Percentiles rank a stretch among this genome's conserved stretches.
Evolutionary conservation across 2,113 vertebrate species (phyloP).

Genomic region (Syngnathus typhle): DNA sequence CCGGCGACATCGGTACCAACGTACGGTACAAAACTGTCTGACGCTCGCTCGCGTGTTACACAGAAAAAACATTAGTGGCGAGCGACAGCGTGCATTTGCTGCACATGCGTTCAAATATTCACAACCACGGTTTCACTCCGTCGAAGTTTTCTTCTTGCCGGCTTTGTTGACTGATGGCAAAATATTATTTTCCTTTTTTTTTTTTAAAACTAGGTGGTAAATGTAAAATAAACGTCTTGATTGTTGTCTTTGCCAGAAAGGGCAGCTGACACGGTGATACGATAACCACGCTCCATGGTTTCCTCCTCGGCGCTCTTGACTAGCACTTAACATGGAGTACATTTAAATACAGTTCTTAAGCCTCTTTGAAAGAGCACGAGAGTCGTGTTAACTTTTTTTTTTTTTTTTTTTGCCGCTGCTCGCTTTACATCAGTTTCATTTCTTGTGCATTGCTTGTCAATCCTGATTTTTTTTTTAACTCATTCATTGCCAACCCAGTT

Average conservation of each 20-base stretch:
- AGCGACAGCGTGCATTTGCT: not conserved
- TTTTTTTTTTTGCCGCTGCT: not conserved
- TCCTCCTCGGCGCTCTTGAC: not conserved
- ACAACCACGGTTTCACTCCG: not conserved
- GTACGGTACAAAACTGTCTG: not conserved
- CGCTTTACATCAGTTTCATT: not conserved
- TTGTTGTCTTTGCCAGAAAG: not conserved
- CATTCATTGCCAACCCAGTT: no score
- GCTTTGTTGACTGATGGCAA: not conserved
- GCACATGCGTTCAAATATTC: not conserved
- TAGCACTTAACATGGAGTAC: conserved; percentile 26
- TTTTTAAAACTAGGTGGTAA: no score
- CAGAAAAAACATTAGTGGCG: not conserved
- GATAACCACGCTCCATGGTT: conserved; percentile 27
- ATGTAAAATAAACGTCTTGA: no score
- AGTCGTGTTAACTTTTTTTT: not conserved
- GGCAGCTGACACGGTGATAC: conserved; percentile 24
- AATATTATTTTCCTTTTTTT: no score
- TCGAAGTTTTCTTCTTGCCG: not conserved
- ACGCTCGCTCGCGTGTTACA: not conserved
- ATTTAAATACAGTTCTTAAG: conserved; percentile 27
- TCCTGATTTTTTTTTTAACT: no score
- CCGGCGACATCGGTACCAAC: not conserved
- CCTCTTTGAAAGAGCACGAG: conserved; percentile 3
- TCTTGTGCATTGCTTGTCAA: no score